phyloP scores from a whole-genome alignment of 2,888 invertebrate genomes.

The Tenthredo livida region DNA sequence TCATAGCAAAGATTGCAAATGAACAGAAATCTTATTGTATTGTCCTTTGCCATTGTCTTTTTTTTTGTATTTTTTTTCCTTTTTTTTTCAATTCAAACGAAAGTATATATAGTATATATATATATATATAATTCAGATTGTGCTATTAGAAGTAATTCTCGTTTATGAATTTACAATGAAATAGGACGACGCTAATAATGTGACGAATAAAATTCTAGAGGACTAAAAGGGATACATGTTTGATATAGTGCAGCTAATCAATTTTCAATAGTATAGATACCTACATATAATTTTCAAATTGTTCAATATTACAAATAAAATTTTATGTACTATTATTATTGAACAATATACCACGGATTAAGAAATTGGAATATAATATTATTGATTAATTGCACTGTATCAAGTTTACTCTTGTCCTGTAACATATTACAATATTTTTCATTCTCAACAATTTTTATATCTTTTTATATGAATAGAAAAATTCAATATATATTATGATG shows the following conservation, averaged over 20 bases:
- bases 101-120: not conserved
- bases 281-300: not conserved
- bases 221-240: constrained; percentile 20
- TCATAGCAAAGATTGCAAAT: constrained; percentile 51
- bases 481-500: constrained; percentile 44
- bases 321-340: not conserved
- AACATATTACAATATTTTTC: constrained; percentile 49
- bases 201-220: constrained; percentile 40
- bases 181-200: constrained; percentile 24
- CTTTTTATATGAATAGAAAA: constrained; percentile 36
- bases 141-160: constrained; percentile 45
- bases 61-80: not conserved
- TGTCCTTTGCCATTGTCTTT: constrained; percentile 47
- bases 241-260: constrained; percentile 39
- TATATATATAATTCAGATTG: constrained; percentile 37
- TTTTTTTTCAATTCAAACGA: constrained; percentile 11
- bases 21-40: constrained; percentile 45
- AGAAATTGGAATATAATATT: not conserved
- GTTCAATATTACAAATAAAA: not conserved
- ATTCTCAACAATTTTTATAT: constrained; percentile 49
- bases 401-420: constrained; percentile 34
- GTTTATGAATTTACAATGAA: constrained; percentile 41
- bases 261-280: not conserved
- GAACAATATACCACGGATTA: not conserved
- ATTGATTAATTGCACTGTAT: constrained; percentile 46